Evolutionary conservation across 2,888 invertebrate genomes (phyloP).

Genomic region (Watsonalla cultraria): DNA sequence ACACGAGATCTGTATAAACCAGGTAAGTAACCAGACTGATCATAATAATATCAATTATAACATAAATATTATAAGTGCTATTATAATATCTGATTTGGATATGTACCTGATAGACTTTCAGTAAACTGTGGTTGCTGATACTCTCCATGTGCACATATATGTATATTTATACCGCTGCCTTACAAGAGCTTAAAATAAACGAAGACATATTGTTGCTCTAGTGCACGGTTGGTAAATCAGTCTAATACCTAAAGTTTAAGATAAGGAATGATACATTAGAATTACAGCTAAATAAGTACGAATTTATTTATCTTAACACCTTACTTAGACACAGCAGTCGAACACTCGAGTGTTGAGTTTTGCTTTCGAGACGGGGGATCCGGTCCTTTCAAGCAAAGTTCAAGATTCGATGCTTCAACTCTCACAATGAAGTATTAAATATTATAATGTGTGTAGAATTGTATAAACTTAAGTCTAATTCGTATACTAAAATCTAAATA

Average conservation of each 20-base stretch:
- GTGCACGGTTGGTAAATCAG: neutral
- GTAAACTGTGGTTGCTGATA: too few relatives aligned
- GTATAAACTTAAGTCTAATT: constrained; percentile 22
- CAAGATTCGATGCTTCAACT: neutral
- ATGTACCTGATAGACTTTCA: too few relatives aligned
- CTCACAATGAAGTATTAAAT: neutral
- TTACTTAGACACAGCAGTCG: neutral
- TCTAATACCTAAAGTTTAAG: neutral
- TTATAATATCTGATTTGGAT: too few relatives aligned
- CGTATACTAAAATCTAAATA: neutral
- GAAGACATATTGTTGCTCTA: neutral
- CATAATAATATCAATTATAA: too few relatives aligned
- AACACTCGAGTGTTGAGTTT: neutral
- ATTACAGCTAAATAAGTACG: neutral
- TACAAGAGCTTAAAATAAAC: neutral
- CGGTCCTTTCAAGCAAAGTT: neutral
- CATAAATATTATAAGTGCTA: too few relatives aligned
- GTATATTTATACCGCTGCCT: neutral
- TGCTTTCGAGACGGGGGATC: neutral
- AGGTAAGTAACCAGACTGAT: too few relatives aligned
- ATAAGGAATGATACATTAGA: neutral
- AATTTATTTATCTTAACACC: neutral
- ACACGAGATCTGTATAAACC: too few relatives aligned
- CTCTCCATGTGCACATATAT: neutral
- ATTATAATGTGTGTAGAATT: constrained; percentile 1